A percentile compares a stretch with the other conserved stretches of the same genome.
Conservation (phyloP, 2,888 invertebrate genomes). For the Crepidodera aurea region DNA sequence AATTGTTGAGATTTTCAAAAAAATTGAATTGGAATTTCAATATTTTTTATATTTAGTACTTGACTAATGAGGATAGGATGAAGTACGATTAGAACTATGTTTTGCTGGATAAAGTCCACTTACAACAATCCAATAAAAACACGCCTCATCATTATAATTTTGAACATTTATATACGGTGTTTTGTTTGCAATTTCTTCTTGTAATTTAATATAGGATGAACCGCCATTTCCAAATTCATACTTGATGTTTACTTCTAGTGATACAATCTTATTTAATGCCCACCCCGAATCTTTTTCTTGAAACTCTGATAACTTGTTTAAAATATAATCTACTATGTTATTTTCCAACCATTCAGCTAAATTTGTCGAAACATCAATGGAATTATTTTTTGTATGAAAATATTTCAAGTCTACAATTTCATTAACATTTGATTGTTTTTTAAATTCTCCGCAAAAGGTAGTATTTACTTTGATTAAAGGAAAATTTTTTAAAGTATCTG, state of each 20-base stretch:
- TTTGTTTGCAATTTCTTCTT: constrained; percentile 34
- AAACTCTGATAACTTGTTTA: constrained; percentile 43
- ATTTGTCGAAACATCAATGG: constrained; percentile 35
- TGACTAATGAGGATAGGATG: not conserved
- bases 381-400: constrained; percentile 36
- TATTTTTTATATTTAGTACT: not conserved
- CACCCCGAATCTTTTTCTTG: constrained; percentile 44
- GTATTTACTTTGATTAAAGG: not conserved
- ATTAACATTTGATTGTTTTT: constrained; percentile 29
- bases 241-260: constrained; percentile 38
- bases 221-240: constrained; percentile 33
- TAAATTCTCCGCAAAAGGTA: constrained; percentile 38
- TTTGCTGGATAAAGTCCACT: not conserved
- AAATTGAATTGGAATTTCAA: not conserved
- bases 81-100: not conserved
- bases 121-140: not conserved
- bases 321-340: constrained; percentile 34
- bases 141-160: not conserved
- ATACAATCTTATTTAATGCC: constrained; percentile 37
- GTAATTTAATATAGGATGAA: constrained; percentile 43
- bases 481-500: not conserved
- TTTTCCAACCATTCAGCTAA: constrained; percentile 35
- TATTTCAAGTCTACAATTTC: constrained; percentile 40
- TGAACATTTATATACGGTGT: not conserved
- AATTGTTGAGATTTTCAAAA: not conserved